Base-by-base conservation (phyloP, 2,113 vertebrate species). In the Syngnathoides biaculeatus region DNA sequence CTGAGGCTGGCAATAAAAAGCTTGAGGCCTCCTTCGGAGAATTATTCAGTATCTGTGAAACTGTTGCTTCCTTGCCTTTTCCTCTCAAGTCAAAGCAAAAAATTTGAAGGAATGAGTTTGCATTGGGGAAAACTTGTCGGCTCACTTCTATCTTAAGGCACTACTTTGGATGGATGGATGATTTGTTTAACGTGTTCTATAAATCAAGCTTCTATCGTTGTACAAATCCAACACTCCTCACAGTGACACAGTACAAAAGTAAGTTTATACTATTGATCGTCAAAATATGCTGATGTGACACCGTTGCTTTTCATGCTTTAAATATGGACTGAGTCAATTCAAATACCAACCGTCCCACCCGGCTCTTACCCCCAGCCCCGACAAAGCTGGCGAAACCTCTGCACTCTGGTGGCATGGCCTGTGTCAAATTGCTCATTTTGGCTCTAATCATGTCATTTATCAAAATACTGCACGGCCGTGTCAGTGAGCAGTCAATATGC, bases 391-490 rank as follows among this genome's bases (percentile, higher is more conserved):
- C 84, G 84, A 92, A 93, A 92, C 92, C 92, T 85, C 75, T 77
- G 87, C 81, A 80, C 87, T 83, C 90, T 91, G 86, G 89, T 91
- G 92, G 92, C 92, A 90, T 91, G 92, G 92, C 93, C 82, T 88
- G 84, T 93, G 79, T 94, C 91, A 94, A 94, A 94, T 92, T 93
- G 92, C 94, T 96, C 93, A 94, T 94, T 95, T 94, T 93, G 93
- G 89, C 88, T 93, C 90, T 95, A 97, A 96, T 95, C 92, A 92
- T 90, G 92, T 92, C 93, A 94, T 97, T 95, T 92, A 94, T 96
- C 95, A 97, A 93, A 94, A 92, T 82, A 92, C 89, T 89, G 90
- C 90, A 89, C 92, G 89, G 93, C 92, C 92, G 91, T 92, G 89
- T 93, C 92, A 88, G 84, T 89, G 84, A 89, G 88, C 60, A 88